phyloP scores from a whole-genome alignment of 2,888 invertebrate species.

The Dicranocentrus wangi region DNA sequence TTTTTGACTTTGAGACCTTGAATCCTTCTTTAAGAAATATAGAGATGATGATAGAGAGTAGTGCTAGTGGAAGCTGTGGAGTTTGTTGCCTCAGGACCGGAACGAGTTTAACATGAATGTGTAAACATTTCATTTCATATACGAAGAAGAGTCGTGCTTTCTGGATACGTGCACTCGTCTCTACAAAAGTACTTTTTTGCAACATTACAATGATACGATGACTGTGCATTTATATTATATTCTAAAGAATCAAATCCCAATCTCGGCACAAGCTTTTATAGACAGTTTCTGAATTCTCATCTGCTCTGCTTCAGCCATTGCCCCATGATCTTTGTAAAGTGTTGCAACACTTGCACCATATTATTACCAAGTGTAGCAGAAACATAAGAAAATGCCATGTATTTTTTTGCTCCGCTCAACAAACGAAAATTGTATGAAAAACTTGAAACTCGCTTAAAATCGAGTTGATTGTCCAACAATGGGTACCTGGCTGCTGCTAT shows the following conservation, averaged over 20 bases:
- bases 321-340: conserved; percentile 23
- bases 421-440: conserved; percentile 35
- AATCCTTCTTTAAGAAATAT: conserved; percentile 6
- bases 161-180: too few relatives aligned
- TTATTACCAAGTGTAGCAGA: conserved; percentile 41
- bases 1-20: conserved; percentile 7
- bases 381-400: not conserved
- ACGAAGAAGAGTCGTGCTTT: too few relatives aligned
- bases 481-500: not conserved
- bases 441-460: conserved; percentile 27
- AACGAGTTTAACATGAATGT: conserved; percentile 54
- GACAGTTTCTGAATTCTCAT: too few relatives aligned
- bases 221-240: too few relatives aligned
- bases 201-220: too few relatives aligned
- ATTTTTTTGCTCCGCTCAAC: too few relatives aligned
- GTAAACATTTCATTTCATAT: too few relatives aligned
- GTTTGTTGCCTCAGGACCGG: conserved; percentile 38
- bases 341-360: too few relatives aligned
- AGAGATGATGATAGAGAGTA: not conserved
- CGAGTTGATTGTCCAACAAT: conserved; percentile 47
- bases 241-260: too few relatives aligned
- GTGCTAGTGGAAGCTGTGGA: not conserved
- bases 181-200: too few relatives aligned
- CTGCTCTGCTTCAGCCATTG: conserved; percentile 17
- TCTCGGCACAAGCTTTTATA: too few relatives aligned